Percentiles rank a stretch among this genome's conserved stretches.
Conservation (phyloP, 2,113 vertebrate genomes). For the Cynopterus brachyotis region DNA sequence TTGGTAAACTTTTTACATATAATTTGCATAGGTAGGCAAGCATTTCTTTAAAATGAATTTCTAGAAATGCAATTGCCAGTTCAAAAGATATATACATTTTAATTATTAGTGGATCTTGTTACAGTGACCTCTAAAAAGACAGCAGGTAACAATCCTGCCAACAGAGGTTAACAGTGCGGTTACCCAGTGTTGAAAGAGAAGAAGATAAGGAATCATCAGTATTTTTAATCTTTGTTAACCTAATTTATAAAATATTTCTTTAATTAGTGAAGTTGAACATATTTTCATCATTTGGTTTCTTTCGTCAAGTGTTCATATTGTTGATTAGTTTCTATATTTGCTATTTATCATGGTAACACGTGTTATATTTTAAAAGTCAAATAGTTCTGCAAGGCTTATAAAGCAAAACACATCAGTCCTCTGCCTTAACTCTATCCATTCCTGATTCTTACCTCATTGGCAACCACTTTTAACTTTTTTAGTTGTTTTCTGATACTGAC, state of each 20-base stretch:
- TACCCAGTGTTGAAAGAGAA: background rate
- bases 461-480: background rate
- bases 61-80: background rate
- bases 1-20: background rate
- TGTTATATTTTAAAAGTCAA: background rate
- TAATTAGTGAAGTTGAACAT: background rate
- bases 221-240: background rate
- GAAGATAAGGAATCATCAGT: background rate
- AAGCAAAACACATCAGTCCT: background rate
- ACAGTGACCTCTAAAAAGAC: background rate
- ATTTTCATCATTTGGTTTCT: background rate
- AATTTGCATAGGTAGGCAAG: background rate
- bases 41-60: background rate
- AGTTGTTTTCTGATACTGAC: background rate
- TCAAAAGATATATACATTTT: background rate
- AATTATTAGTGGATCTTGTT: background rate
- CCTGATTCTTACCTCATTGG: background rate
- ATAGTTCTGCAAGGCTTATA: background rate
- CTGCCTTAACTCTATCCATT: background rate
- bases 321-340: background rate
- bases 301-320: background rate
- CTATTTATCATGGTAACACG: background rate
- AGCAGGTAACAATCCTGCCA: background rate
- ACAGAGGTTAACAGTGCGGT: background rate
- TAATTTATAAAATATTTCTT: background rate